A percentile compares a stretch with the other conserved stretches of the same genome.
These are phyloP conservation scores for Tinea pellionella DNA, from an alignment of 2,888 invertebrate species.

Conservation along the genomic window DNA sequence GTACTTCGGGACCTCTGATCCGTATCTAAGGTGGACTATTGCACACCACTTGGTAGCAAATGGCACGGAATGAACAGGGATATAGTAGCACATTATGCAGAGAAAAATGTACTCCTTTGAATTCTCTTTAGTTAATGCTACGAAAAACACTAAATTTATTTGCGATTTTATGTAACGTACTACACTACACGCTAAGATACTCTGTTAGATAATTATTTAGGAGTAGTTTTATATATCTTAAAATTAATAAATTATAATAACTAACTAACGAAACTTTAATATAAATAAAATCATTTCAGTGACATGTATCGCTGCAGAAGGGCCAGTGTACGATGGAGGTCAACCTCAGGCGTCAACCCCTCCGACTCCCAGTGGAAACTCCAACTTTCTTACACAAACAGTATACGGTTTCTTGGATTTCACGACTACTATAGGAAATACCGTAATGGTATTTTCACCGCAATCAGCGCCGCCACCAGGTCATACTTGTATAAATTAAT, in stretches of 20 bases:
- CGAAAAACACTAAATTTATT: not conserved
- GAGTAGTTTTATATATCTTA: conserved; percentile 10
- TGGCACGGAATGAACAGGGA: conserved; percentile 55
- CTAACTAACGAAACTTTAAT: not conserved
- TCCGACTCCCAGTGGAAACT: not conserved
- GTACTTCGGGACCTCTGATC: conserved; percentile 31
- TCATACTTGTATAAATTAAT: conserved; percentile 24
- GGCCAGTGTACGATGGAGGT: conserved; percentile 33
- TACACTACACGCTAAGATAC: not conserved
- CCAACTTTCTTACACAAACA: conserved; percentile 80
- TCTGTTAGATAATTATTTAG: not conserved
- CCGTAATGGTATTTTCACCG: conserved; percentile 94
- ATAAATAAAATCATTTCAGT: not conserved
- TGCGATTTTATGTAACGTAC: not conserved
- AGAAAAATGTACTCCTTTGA: not conserved
- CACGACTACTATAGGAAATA: conserved; percentile 93
- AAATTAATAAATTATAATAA: too few species aligned
- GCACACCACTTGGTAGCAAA: conserved; percentile 60
- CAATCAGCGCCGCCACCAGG: conserved; percentile 82
- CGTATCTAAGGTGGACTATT: conserved; percentile 61
- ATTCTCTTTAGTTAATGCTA: not conserved
- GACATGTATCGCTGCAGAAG: conserved; percentile 22
- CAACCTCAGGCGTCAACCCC: conserved; percentile 17
- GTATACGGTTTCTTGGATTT: conserved; percentile 95
- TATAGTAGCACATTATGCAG: conserved; percentile 38